A percentile compares a stretch with the other conserved stretches of the same genome.
Conservation (phyloP, 2,888 invertebrate species). For the Cerastoderma edule region DNA sequence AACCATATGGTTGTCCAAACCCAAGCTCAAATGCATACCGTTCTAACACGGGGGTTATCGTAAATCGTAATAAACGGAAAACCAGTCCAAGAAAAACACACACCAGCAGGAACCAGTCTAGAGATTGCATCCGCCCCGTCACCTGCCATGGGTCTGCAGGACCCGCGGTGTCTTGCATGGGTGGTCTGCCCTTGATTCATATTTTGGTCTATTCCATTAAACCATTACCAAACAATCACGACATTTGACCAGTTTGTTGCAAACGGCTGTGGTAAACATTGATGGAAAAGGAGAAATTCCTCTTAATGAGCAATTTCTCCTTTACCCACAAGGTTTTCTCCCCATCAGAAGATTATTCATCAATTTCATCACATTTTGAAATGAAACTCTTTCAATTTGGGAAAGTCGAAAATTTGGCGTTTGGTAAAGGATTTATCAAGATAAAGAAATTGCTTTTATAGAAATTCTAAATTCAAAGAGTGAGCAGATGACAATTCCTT, state of each 20-base stretch:
- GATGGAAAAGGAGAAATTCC: conserved; percentile 3
- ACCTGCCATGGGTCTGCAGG: conserved; percentile 23
- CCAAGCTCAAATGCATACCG: conserved; percentile 39
- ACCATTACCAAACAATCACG: not conserved
- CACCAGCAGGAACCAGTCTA: conserved; percentile 15
- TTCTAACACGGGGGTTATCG: conserved; percentile 28
- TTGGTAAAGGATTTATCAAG: too few species aligned
- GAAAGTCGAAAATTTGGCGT: too few species aligned
- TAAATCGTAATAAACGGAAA: conserved; percentile 37
- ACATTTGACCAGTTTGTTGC: not conserved
- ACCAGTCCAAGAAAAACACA: conserved; percentile 47
- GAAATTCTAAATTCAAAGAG: too few species aligned
- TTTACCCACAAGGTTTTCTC: too few species aligned
- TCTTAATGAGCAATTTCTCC: not conserved
- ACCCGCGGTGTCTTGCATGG: not conserved
- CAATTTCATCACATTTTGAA: too few species aligned
- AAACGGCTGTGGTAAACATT: not conserved
- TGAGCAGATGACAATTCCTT: too few species aligned
- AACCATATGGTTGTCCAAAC: conserved; percentile 61
- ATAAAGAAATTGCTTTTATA: too few species aligned
- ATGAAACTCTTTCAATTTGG: too few species aligned
- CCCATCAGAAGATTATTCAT: too few species aligned
- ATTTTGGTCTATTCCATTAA: not conserved
- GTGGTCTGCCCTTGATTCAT: conserved; percentile 11
- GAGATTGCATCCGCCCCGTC: conserved; percentile 16